phyloP scores from a whole-genome alignment of 2,888 invertebrate genomes.

The Steinernema hermaphroditum region DNA sequence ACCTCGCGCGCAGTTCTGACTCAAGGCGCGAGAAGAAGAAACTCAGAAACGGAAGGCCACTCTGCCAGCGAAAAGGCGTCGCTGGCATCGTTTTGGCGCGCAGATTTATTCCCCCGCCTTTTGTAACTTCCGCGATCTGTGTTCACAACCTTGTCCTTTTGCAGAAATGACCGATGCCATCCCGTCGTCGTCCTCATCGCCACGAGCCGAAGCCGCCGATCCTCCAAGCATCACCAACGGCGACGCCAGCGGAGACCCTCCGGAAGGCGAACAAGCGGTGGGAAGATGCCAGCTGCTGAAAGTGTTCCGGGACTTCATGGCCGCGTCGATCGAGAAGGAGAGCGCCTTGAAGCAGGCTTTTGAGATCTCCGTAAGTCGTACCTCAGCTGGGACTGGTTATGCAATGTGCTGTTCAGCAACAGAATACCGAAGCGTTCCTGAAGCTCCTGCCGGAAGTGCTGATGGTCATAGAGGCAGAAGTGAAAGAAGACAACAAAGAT shows the following conservation, averaged over 20 bases:
- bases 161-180: too few species aligned
- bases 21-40: too few species aligned
- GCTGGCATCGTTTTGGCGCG: too few species aligned
- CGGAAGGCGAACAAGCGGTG: neutral
- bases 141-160: too few species aligned
- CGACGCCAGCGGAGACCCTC: neutral
- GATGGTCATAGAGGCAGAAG: neutral
- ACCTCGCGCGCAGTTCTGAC: too few species aligned
- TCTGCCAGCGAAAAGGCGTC: too few species aligned
- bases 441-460: neutral
- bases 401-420: neutral
- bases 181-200: too few species aligned
- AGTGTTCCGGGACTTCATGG: neutral
- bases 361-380: constrained; percentile 1
- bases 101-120: too few species aligned
- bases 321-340: neutral
- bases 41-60: too few species aligned
- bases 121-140: too few species aligned
- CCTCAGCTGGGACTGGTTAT: neutral
- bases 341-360: neutral
- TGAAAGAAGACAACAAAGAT: neutral
- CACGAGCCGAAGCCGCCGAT: too few species aligned
- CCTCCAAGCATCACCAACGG: too few species aligned
- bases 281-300: neutral
- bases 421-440: neutral